phyloP scores from a whole-genome alignment of 2,888 invertebrate species.

The Helicoverpa assulta region DNA sequence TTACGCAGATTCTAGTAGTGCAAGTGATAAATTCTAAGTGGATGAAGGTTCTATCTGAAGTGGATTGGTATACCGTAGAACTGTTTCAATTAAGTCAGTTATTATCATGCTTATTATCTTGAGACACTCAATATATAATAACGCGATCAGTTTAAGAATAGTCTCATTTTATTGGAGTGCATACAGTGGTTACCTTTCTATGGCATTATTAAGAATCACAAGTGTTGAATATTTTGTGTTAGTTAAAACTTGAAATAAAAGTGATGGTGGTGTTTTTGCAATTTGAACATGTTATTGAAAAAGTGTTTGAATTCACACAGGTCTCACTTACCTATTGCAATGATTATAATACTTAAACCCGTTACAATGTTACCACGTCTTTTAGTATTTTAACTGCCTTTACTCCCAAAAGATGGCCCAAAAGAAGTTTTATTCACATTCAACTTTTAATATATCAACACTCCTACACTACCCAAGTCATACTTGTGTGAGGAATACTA shows the following conservation, averaged over 20 bases:
- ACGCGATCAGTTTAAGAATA: slow-evolving; percentile 2
- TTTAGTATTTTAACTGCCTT: too few relatives aligned
- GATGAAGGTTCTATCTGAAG: slow-evolving; percentile 32
- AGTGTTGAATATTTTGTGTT: slow-evolving; percentile 3
- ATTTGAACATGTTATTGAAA: slow-evolving; percentile 22
- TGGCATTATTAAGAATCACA: slow-evolving; percentile 2
- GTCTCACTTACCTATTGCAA: slow-evolving; percentile 18
- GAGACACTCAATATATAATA: slow-evolving; percentile 33
- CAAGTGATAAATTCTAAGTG: slow-evolving; percentile 33
- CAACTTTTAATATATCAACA: too few relatives aligned
- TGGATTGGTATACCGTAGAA: slow-evolving; percentile 18
- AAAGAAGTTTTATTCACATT: too few relatives aligned
- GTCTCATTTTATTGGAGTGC: slow-evolving; percentile 3
- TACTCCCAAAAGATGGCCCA: too few relatives aligned
- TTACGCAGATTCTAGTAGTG: slow-evolving; percentile 18
- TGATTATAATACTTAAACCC: too few relatives aligned
- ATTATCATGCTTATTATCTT: slow-evolving; percentile 31
- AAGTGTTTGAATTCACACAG: slow-evolving; percentile 38
- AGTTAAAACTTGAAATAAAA: slow-evolving; percentile 7
- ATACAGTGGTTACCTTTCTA: slow-evolving; percentile 1
- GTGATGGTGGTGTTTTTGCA: slow-evolving; percentile 48
- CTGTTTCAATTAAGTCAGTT: slow-evolving; percentile 13
- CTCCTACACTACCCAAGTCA: too few relatives aligned
- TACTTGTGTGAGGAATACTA: too few relatives aligned
- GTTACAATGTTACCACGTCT: too few relatives aligned